Conservation (phyloP, 2,113 vertebrate genomes). For the Megaleporinus macrocephalus region DNA sequence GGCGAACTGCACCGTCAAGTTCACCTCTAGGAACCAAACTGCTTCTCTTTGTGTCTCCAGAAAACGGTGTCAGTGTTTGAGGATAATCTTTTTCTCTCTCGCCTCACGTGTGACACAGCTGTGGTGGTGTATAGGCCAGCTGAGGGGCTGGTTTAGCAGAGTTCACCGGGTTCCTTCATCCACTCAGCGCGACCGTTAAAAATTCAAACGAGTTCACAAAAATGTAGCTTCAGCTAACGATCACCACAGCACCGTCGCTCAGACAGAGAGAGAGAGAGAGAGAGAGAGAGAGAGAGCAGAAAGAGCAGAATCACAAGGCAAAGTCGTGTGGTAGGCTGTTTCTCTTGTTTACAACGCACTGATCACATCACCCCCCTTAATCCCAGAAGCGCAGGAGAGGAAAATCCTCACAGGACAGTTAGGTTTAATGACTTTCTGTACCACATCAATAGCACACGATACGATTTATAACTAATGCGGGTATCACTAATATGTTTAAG, state of each 20-base stretch:
- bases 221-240: not conserved
- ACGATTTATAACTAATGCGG: too few species aligned
- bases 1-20: not conserved
- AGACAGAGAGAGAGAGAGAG: not conserved
- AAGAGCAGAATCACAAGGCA: too few species aligned
- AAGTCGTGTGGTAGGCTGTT: not conserved
- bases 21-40: not conserved
- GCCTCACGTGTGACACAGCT: slow-evolving; percentile 49
- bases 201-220: slow-evolving; percentile 25
- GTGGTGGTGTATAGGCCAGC: slow-evolving; percentile 25
- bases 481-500: too few species aligned
- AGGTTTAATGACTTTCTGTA: too few species aligned
- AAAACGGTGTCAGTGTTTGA: slow-evolving; percentile 51
- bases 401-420: not conserved
- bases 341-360: not conserved
- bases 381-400: not conserved
- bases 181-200: slow-evolving; percentile 37
- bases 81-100: slow-evolving; percentile 64
- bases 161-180: slow-evolving; percentile 40
- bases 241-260: not conserved
- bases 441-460: too few species aligned
- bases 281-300: not conserved
- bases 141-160: slow-evolving; percentile 11
- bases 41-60: not conserved
- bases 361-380: not conserved